Conservation (phyloP, 2,797 vertebrate genomes). For the Carapus acus region DNA sequence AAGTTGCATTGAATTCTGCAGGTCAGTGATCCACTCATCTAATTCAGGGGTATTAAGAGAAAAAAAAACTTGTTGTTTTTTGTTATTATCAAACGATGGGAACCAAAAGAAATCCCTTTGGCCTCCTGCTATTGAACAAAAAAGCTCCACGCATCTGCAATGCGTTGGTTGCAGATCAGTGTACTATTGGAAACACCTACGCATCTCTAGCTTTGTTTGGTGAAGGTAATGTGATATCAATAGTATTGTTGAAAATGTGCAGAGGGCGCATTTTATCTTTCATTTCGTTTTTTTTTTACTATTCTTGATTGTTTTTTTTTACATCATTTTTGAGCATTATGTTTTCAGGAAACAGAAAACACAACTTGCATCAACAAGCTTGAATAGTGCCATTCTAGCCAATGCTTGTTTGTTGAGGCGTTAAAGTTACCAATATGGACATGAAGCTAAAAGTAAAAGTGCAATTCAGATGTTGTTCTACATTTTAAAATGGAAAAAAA, state of each 20-base stretch:
- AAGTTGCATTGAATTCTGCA: slow-evolving; percentile 94
- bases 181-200: slow-evolving; percentile 62
- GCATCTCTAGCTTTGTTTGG: slow-evolving; percentile 72
- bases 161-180: slow-evolving; percentile 63
- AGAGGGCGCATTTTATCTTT: slow-evolving; percentile 66
- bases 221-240: slow-evolving; percentile 81
- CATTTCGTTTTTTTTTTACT: slow-evolving; percentile 62
- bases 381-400: slow-evolving; percentile 59
- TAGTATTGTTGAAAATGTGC: slow-evolving; percentile 83
- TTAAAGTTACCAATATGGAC: slow-evolving; percentile 76
- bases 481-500: slow-evolving; percentile 53
- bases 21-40: slow-evolving; percentile 86
- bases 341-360: slow-evolving; percentile 99
- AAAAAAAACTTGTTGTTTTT: too few relatives aligned
- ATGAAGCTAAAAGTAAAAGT: slow-evolving; percentile 69
- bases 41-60: slow-evolving; percentile 85
- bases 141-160: slow-evolving; percentile 65
- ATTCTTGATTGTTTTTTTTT: slow-evolving; percentile 66
- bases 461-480: slow-evolving; percentile 75
- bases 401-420: slow-evolving; percentile 79
- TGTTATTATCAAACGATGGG: slow-evolving; percentile 67
- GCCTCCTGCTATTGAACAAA: slow-evolving; percentile 72
- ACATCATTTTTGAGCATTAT: slow-evolving; percentile 77
- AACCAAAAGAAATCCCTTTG: slow-evolving; percentile 78
- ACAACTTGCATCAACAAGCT: slow-evolving; percentile 77